Base-by-base conservation (phyloP, 2,113 vertebrate species). In the Epinephelus cyanopodus region DNA sequence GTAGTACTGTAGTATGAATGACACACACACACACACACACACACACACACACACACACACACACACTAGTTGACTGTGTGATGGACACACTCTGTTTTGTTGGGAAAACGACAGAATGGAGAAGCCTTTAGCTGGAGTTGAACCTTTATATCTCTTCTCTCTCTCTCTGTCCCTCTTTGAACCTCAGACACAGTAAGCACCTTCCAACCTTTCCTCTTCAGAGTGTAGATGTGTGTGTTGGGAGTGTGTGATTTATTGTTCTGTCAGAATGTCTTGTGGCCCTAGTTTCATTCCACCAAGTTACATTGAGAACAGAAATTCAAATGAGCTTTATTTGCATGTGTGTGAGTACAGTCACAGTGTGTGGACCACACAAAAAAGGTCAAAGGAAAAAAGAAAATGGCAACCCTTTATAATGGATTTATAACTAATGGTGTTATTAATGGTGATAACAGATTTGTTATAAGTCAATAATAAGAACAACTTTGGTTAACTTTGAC, bases 1-100 rank as follows among this genome's bases (percentile, higher is more conserved):
- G 82, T 70, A 58, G 42, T 18, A 29, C 63, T 81, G 65, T 63
- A 54, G 70, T 68, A 76, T 90, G 79, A 81, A 65, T 90, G 83
- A 29, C 29, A 29, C 5, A 5, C 29, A 5, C 29, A 29, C 29
- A 29, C 4, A 29, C 29, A 29, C 29, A 89, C 83, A 9, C 56
- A 79, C 33, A 29, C 48, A 53, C 77, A 54, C n/a, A 60, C 33
- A 52, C 48, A 54, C 61, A 15, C 79, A 37, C 37, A 19, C 69
- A 52, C 63, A 6, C 63, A 62, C 21, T 21, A 65, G 47, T 66
- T 39, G 66, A 47, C 64, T 42, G 64, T 48, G 57, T 62, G 53
- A 14, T 10, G 7, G 25, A 65, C 48, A 18, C 3, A 10, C 3
- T 27, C 23, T 23, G 52, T 14, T 27, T 17, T 78, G 57, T 52